Evolutionary conservation across 2,888 invertebrate species (phyloP), one percentile per base, ranked within the genome.

Genomic region (Pollenia angustigena): DNA sequence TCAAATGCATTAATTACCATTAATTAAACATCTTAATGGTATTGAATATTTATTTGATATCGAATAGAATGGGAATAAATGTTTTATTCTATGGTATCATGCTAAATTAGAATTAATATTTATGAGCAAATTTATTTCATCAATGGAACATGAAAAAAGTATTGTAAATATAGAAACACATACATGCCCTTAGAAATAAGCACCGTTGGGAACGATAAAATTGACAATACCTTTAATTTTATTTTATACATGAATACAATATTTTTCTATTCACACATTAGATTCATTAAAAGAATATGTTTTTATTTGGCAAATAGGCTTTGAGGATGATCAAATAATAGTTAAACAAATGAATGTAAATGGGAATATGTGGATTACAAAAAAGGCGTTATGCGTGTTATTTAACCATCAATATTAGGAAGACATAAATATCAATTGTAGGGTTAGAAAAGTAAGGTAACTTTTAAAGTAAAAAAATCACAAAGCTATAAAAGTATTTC

Each of bases 101-200:
- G 85, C 75, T 58, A 71, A 64, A 76, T 76, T 71, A 52, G 64
- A 56, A 85, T 85, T 71, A 85, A 85, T 76, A 79, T 80, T 84
- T 80, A 80, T 74, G 79, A 84, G 46, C 79, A 62, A 72, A 84
- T 68, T 72, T 72, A 84, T 84, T 79, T 78, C 60, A 71, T 78
- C 60, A 78, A 72, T 66, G 44, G 48, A 69, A 82, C 44, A 50
- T 50, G 16, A n/a, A 46, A 32, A 42, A 40, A 40, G 40, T 14
- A 42, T 42, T 44, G 11, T 44, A 18, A 42, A 46, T 18, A 64
- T 46, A 12, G 14, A 11, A 16, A 44, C 3, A 12, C 32, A 32
- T 32, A 1, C 32, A 32, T 32, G 32, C 32, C 32, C 32, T 0
- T 3, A 23, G 6, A 32, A 32, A 32, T 32, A 6, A 32, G 10